These are phyloP conservation scores for Momotus momota DNA, from an alignment of 2,797 vertebrate species.

Conservation along the genomic window DNA sequence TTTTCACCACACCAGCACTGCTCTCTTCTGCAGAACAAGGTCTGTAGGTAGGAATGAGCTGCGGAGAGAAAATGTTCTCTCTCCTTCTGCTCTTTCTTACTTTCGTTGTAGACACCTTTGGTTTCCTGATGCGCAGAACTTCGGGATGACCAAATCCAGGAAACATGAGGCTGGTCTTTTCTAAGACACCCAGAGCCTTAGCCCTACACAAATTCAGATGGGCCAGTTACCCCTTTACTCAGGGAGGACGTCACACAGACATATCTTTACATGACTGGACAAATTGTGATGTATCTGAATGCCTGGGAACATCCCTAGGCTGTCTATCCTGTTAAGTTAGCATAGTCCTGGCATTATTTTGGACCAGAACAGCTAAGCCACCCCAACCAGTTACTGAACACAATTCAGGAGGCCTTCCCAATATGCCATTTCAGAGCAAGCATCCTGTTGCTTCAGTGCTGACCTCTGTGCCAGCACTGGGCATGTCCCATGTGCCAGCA, in stretches of 20 bases:
- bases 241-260: not conserved
- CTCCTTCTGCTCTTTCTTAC: not conserved
- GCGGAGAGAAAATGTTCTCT: not conserved
- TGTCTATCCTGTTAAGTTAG: not conserved
- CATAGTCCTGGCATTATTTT: not conserved
- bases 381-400: not conserved
- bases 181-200: not conserved
- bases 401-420: not conserved
- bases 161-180: not conserved
- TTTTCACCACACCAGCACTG: not conserved
- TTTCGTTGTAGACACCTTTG: not conserved
- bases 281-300: not conserved
- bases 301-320: not conserved
- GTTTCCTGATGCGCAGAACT: not conserved
- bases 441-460: not conserved
- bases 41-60: not conserved
- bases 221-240: not conserved
- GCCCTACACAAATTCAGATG: not conserved
- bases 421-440: not conserved
- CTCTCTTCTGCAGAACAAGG: not conserved
- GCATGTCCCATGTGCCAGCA: not conserved
- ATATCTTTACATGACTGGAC: not conserved
- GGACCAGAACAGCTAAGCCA: not conserved
- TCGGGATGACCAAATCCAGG: not conserved
- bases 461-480: not conserved